Evolutionary conservation across 2,113 vertebrate genomes (phyloP).

Genomic region (Mus musculus): DNA sequence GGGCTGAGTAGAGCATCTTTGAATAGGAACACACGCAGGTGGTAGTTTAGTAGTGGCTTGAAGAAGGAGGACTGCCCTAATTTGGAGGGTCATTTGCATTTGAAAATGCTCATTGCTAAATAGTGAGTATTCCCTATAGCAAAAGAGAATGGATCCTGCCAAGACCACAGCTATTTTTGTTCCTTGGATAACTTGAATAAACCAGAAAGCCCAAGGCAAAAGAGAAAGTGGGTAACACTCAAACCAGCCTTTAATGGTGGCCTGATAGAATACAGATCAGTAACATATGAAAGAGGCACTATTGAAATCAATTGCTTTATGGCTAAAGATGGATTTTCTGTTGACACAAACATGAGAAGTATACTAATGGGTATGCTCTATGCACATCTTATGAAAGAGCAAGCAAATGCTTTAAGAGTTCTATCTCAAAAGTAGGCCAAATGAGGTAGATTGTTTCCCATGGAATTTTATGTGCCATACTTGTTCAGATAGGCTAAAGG

Average conservation of each 20-base stretch:
- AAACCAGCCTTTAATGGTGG: constrained; percentile 80
- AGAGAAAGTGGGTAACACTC: constrained; percentile 80
- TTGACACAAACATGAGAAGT: constrained; percentile 65
- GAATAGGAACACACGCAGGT: constrained; percentile 88
- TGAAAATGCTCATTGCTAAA: constrained; percentile 86
- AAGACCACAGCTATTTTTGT: constrained; percentile 86
- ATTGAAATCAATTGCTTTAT: constrained; percentile 70
- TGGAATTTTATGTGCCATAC: constrained; percentile 33
- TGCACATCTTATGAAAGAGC: constrained; percentile 63
- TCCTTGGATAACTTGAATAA: constrained; percentile 84
- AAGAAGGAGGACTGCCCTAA: constrained; percentile 88
- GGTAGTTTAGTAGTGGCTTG: constrained; percentile 86
- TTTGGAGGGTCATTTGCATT: constrained; percentile 89
- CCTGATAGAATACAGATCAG: constrained; percentile 84
- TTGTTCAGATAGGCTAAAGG: not conserved
- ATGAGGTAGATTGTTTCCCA: constrained; percentile 48
- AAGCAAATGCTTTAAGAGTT: constrained; percentile 58
- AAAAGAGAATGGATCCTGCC: constrained; percentile 83
- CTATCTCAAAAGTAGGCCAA: constrained; percentile 42
- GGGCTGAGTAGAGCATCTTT: constrained; percentile 86
- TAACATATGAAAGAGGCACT: constrained; percentile 76
- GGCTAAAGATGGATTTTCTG: constrained; percentile 79
- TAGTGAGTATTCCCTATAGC: constrained; percentile 84
- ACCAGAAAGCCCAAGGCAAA: constrained; percentile 85
- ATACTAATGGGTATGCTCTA: constrained; percentile 65